A percentile compares a stretch with the other conserved stretches of the same genome.
Evolutionary conservation across 2,113 vertebrate species (phyloP).

Genomic region (Prunella fulvescens): DNA sequence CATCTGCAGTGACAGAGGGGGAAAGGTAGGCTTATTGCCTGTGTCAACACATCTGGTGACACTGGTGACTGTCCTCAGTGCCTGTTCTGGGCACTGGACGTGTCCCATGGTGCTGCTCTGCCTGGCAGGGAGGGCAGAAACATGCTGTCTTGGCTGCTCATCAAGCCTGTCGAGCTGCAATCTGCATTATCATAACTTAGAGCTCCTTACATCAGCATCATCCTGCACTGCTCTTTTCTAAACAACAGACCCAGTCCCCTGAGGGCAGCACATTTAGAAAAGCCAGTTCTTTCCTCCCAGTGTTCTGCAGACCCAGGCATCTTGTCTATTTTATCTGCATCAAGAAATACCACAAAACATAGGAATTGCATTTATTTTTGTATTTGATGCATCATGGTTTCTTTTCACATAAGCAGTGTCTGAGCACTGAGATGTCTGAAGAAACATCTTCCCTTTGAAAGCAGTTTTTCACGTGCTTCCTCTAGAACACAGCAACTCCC

Average conservation of each 20-base stretch:
- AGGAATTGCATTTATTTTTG: background rate
- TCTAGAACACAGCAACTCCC: background rate
- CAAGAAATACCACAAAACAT: background rate
- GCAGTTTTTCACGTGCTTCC: background rate
- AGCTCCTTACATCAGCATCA: conserved; percentile 27
- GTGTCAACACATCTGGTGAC: fast-evolving
- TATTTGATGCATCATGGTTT: background rate
- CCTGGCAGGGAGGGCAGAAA: background rate
- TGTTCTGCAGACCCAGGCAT: background rate
- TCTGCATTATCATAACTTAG: background rate
- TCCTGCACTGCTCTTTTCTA: conserved; percentile 7
- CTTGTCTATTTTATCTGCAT: background rate
- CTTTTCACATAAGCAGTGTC: background rate
- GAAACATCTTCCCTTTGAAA: background rate
- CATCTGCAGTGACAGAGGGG: background rate
- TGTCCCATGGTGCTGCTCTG: background rate
- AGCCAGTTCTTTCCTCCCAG: background rate
- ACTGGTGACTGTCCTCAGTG: background rate
- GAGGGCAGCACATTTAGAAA: conserved; percentile 28
- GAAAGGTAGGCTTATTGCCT: background rate
- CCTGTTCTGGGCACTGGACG: background rate
- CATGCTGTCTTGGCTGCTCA: background rate
- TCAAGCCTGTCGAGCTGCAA: background rate
- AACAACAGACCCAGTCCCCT: background rate
- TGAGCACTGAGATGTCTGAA: background rate